Percentiles rank a stretch among this genome's conserved stretches.
These are phyloP conservation scores for Eledone cirrhosa DNA, from an alignment of 2,888 invertebrate genomes.

Conservation along the genomic window DNA sequence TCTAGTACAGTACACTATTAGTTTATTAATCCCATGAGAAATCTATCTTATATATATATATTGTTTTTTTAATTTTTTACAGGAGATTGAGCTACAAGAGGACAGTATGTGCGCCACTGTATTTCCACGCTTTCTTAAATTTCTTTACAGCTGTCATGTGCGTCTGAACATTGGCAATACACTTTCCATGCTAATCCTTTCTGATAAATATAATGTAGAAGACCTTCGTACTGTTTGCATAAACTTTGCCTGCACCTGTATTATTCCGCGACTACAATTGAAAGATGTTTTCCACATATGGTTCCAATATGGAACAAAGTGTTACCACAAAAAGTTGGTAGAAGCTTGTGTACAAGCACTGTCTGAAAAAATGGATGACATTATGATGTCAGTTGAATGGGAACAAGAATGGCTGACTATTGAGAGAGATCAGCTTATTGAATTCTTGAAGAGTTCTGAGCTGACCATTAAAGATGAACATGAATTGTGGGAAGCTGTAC, in stretches of 20 bases:
- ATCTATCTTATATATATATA: not conserved
- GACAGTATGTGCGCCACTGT: conserved; percentile 63
- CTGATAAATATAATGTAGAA: conserved; percentile 68
- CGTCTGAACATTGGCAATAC: conserved; percentile 65
- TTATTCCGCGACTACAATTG: conserved; percentile 63
- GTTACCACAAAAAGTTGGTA: conserved; percentile 57
- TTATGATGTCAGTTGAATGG: conserved; percentile 66
- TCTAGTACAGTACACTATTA: too few relatives aligned
- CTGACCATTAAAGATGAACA: conserved; percentile 66
- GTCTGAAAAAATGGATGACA: conserved; percentile 61
- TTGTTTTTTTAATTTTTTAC: conserved; percentile 28
- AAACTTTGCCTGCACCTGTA: conserved; percentile 65
- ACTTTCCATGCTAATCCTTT: conserved; percentile 66
- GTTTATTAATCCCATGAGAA: too few relatives aligned
- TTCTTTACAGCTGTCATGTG: conserved; percentile 67
- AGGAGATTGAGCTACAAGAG: conserved; percentile 63
- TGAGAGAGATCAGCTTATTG: conserved; percentile 67
- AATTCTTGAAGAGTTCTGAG: conserved; percentile 65
- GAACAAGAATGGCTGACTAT: conserved; percentile 60
- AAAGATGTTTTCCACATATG: conserved; percentile 68
- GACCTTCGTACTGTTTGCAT: conserved; percentile 66
- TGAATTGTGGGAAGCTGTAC: conserved; percentile 65
- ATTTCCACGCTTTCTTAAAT: conserved; percentile 66
- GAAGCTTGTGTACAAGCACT: conserved; percentile 55
- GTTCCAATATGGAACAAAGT: conserved; percentile 68